Percentiles rank a stretch among this genome's conserved stretches.
phyloP scores from a whole-genome alignment of 2,113 vertebrate species.

The Sterrhoptilus dennistouni region DNA sequence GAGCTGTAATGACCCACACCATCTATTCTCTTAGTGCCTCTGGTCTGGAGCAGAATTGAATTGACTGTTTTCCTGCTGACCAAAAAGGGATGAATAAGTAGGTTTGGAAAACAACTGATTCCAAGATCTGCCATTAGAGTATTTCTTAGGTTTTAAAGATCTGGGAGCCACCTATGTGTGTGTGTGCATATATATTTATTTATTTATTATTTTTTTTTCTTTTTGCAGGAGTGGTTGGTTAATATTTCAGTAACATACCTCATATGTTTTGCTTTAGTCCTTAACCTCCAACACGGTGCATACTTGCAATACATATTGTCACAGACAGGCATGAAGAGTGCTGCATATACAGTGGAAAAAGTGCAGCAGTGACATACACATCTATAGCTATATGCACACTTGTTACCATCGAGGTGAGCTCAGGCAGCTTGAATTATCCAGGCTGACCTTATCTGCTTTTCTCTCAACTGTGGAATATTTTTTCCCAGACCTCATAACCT shows the following conservation, averaged over 20 bases:
- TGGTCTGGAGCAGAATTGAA: not conserved
- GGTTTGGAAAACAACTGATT: not conserved
- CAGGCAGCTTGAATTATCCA: not conserved
- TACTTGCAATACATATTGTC: not conserved
- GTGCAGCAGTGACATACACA: not conserved
- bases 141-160: not conserved
- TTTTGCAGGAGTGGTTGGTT: accelerated
- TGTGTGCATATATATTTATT: too few relatives aligned
- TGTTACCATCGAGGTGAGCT: not conserved
- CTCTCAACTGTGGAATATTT: not conserved
- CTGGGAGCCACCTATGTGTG: not conserved
- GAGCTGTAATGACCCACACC: not conserved
- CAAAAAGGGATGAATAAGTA: not conserved
- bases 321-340: not conserved
- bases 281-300: not conserved
- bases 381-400: not conserved
- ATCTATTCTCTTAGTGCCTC: not conserved
- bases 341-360: not conserved
- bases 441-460: not conserved
- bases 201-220: not conserved
- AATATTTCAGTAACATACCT: not conserved
- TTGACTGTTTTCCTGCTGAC: not conserved
- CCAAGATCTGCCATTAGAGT: not conserved
- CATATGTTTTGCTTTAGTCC: not conserved
- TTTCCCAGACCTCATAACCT: not conserved